Base-by-base conservation (phyloP, 2,888 invertebrate species). In the Epinotia nisella region DNA sequence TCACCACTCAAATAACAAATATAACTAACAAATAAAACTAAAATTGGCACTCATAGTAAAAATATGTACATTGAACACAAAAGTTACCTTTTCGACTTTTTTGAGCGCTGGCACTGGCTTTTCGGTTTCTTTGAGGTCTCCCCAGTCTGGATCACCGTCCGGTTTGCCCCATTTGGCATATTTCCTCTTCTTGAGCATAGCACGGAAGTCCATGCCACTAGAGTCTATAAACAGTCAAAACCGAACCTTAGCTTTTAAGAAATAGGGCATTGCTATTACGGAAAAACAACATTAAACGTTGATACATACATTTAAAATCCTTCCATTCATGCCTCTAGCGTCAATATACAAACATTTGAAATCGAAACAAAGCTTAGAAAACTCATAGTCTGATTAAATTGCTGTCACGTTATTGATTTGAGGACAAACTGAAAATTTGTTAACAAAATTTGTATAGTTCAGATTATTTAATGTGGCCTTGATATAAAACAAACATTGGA, bases 161-260 rank as follows among this genome's bases (percentile, higher is more conserved):
- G 98, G 97, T 89, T 96, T 96, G 75, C 95, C 97, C 98, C 98
- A 98, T 95, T 98, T 97, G 83, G 97, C 97, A 90, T 98, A 98
- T 93, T 98, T 98, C 85, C 98, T 96, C 94, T 98, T 99, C 93
- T 98, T 99, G 82, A 99, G 95, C 97, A 99, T 97, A 76, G 98
- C 96, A 93, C 99, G 96, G 97, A 99, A 99, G 94, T 99, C 99
- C 97, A 99, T 97, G 79, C 98, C 98, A 93, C 98, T 98, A 77
- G 99, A 96, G 94, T 98, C 99, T 97, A 71, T 76, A 61, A 72
- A 70, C 1, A 56, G 29, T 68, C n/a, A 64, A 45, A 53, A n/a
- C 5, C 15, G n/a, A 49, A 49, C 45, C 45, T 45, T 45, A 45
- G 45, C 15, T 5, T 49, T 49, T 49, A 1, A n/a, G 49, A 49